Conservation (phyloP, 2,797 vertebrate genomes). For the Enteromius viviparus region DNA sequence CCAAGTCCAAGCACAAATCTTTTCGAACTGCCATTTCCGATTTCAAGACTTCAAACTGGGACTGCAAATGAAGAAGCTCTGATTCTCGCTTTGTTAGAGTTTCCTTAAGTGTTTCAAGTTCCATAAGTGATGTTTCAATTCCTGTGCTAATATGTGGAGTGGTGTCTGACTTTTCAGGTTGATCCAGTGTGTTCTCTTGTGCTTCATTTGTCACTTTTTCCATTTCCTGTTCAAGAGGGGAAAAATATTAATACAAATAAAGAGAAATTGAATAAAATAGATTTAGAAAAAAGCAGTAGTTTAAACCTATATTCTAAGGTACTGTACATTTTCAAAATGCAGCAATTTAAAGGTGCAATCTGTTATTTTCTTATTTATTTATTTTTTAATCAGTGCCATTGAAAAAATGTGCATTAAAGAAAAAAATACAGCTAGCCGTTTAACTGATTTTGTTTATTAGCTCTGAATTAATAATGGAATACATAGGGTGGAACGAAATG, state of each 20-base stretch:
- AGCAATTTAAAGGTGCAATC: background rate
- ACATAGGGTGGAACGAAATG: too few species aligned
- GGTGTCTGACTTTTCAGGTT: slow-evolving; percentile 20
- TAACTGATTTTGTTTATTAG: background rate
- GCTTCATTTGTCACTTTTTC: background rate
- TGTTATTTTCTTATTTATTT: background rate
- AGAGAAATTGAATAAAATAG: background rate
- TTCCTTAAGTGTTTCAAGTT: slow-evolving; percentile 61
- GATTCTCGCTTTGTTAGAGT: slow-evolving; percentile 62
- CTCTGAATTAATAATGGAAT: background rate
- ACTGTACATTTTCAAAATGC: background rate
- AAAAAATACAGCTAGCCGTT: background rate
- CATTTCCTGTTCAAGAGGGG: slow-evolving; percentile 21
- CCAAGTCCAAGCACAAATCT: slow-evolving; percentile 71
- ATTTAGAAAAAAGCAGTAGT: background rate
- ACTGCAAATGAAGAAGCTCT: slow-evolving; percentile 69
- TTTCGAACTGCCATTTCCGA: slow-evolving; percentile 73
- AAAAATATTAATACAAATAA: background rate
- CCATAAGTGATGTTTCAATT: slow-evolving; percentile 55
- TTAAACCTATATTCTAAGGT: background rate
- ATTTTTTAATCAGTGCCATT: too few species aligned
- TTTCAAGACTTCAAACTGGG: slow-evolving; percentile 70
- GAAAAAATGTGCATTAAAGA: background rate
- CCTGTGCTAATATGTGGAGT: slow-evolving; percentile 61
- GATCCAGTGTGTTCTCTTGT: slow-evolving; percentile 5